Percentiles rank a stretch among this genome's conserved stretches.
Conservation (phyloP, 2,888 invertebrate species). For the Trachelus troglodyta region DNA sequence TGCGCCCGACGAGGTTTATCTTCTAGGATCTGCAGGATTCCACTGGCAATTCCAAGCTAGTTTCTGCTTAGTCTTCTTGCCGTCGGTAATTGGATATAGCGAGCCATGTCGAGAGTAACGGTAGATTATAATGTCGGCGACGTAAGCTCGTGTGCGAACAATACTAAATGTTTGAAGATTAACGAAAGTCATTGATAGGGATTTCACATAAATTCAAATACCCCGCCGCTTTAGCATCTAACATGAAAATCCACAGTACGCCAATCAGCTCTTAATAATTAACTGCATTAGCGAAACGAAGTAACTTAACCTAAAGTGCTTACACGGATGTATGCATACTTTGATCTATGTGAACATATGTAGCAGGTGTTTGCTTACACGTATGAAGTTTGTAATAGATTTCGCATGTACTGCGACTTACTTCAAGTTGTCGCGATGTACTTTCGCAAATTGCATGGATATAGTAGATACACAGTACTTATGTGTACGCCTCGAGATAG, state of each 20-base stretch:
- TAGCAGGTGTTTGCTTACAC: not conserved
- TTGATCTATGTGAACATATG: not conserved
- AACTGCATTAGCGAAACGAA: not conserved
- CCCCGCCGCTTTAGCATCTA: not conserved
- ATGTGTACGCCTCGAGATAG: not conserved
- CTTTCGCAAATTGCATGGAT: no score
- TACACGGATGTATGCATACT: not conserved
- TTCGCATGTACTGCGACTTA: not conserved
- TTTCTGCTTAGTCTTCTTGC: conserved; percentile 1
- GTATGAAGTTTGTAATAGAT: not conserved
- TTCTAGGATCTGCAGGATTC: conserved; percentile 35
- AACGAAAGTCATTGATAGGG: not conserved
- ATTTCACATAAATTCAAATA: not conserved
- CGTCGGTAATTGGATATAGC: conserved; percentile 2
- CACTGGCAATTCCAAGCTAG: conserved; percentile 37
- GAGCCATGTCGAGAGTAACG: not conserved
- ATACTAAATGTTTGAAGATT: not conserved
- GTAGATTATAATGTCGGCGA: not conserved
- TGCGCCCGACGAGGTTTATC: conserved; percentile 44
- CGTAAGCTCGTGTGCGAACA: not conserved
- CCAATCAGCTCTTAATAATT: not conserved
- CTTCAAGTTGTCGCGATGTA: not conserved
- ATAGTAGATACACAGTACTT: no score
- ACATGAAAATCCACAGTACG: not conserved
- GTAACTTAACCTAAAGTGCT: not conserved